These are phyloP conservation scores for Valencia hispanica DNA, from an alignment of 2,797 vertebrate species.

Conservation along the genomic window DNA sequence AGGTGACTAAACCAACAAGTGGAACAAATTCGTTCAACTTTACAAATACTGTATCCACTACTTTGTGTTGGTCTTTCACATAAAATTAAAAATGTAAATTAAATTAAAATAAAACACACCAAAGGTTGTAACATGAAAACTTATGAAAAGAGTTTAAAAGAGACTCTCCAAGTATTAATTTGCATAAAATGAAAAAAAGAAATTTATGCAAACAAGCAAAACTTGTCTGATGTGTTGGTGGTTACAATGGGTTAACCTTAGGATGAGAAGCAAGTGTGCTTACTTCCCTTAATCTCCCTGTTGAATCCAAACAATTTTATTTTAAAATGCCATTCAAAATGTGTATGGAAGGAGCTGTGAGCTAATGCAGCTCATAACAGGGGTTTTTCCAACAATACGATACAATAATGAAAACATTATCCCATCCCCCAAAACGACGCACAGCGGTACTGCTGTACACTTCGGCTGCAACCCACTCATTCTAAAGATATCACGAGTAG, in stretches of 20 bases:
- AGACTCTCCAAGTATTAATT: neutral
- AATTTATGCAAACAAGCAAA: neutral
- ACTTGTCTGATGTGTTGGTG: neutral
- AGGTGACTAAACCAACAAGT: too few species aligned
- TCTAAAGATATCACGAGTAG: conserved; percentile 83
- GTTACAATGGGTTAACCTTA: neutral
- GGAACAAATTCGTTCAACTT: neutral
- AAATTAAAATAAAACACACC: neutral
- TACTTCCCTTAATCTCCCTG: neutral
- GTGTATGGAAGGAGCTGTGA: conserved; percentile 11
- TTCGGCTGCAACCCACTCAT: conserved; percentile 77
- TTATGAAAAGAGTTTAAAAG: neutral
- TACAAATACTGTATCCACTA: neutral
- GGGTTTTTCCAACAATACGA: conserved; percentile 51
- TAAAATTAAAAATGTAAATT: neutral
- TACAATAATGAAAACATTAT: conserved; percentile 53
- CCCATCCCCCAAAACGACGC: conserved; percentile 70
- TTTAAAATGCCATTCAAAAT: conserved; percentile 11
- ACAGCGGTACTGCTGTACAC: conserved; percentile 63
- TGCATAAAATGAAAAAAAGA: neutral
- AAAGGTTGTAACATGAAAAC: neutral
- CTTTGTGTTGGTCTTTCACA: neutral
- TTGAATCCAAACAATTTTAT: conserved; percentile 11
- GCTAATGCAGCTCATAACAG: conserved; percentile 27
- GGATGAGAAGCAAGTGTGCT: neutral